These are phyloP conservation scores for Rhynchophorus ferrugineus DNA, from an alignment of 1,140 invertebrate species.

Conservation along the genomic window DNA sequence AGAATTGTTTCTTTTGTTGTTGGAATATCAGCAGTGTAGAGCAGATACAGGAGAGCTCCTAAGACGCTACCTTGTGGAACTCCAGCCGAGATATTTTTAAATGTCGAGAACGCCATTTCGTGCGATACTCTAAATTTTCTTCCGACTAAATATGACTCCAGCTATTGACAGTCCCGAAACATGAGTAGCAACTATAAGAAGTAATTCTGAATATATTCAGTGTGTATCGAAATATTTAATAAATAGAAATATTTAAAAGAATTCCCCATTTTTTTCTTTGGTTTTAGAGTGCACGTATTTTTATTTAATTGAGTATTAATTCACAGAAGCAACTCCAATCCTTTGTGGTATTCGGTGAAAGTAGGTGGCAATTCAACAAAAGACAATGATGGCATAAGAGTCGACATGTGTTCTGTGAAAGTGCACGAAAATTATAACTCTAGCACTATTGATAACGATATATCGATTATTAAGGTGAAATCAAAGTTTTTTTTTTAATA, in stretches of 20 bases:
- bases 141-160: too few species aligned
- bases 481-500: background rate
- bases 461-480: constrained; percentile 9
- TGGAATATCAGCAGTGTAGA: too few species aligned
- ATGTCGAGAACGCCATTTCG: too few species aligned
- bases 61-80: too few species aligned
- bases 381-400: background rate
- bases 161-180: background rate
- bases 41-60: too few species aligned
- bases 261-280: background rate
- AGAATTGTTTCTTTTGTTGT: too few species aligned
- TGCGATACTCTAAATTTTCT: too few species aligned
- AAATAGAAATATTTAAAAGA: too few species aligned
- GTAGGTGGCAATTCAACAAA: constrained; percentile 10
- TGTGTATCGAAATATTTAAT: too few species aligned
- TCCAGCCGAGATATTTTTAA: too few species aligned
- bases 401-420: constrained; percentile 6
- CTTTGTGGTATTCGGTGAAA: constrained; percentile 1
- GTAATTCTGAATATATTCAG: too few species aligned
- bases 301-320: background rate
- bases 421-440: constrained; percentile 7
- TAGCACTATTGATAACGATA: constrained; percentile 3
- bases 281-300: background rate
- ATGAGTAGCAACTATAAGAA: too few species aligned
- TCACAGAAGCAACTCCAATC: constrained; percentile 1